These are phyloP conservation scores for Drosophila arizonae DNA, from an alignment of 1,140 invertebrate genomes.

Conservation along the genomic window DNA sequence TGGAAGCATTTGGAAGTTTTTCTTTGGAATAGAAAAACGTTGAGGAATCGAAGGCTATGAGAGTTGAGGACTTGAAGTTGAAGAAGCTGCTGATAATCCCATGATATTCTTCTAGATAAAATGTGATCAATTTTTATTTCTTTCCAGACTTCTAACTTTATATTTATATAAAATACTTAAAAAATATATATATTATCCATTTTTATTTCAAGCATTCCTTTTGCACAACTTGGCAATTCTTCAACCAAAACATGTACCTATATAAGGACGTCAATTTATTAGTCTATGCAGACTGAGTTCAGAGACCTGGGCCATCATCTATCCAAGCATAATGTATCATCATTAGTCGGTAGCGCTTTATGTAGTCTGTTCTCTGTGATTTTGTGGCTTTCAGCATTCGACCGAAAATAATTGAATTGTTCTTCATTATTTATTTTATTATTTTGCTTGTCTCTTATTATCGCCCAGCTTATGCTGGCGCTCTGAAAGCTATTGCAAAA, in stretches of 20 bases:
- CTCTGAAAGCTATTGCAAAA: constrained; percentile 24
- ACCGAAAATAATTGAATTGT: constrained; percentile 77
- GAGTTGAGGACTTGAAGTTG: too few species aligned
- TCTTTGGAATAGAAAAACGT: background rate
- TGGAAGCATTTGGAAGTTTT: background rate
- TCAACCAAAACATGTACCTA: too few species aligned
- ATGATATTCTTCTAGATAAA: too few species aligned
- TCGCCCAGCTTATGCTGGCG: constrained; percentile 65
- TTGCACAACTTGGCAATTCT: too few species aligned
- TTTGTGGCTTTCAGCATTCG: constrained; percentile 68
- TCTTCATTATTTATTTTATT: constrained; percentile 81
- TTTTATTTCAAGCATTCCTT: too few species aligned
- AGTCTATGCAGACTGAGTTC: background rate
- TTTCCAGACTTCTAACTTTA: too few species aligned
- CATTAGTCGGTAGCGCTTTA: constrained; percentile 56
- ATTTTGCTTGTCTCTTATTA: constrained; percentile 78
- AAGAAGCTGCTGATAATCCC: too few species aligned
- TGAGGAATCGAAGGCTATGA: too few species aligned
- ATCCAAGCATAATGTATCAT: constrained; percentile 64
- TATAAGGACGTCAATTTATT: too few species aligned
- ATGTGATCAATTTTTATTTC: too few species aligned
- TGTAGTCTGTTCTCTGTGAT: constrained; percentile 39
- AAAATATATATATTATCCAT: too few species aligned
- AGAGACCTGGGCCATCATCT: background rate
- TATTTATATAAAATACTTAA: too few species aligned